Evolutionary conservation across 2,113 vertebrate genomes (phyloP).

Genomic region (Erinaceus europaeus): DNA sequence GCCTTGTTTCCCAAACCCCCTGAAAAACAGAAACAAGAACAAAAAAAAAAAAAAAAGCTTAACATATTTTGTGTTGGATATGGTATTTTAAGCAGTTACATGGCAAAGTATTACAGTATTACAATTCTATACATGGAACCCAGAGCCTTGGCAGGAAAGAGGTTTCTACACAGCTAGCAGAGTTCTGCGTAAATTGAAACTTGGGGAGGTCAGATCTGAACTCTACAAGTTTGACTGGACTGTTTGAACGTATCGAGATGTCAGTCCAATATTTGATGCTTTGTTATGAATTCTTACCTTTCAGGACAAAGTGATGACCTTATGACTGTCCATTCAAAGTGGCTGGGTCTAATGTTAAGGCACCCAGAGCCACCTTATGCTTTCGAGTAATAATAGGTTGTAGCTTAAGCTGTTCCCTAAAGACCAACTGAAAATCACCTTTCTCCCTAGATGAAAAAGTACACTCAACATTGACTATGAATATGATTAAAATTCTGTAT

Average conservation of each 20-base stretch:
- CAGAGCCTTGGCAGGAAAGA: conserved; percentile 50
- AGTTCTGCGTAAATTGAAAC: too few species aligned
- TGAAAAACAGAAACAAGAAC: conserved; percentile 71
- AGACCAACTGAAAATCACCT: background rate
- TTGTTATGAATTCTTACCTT: background rate
- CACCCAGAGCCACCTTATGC: background rate
- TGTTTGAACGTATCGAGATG: background rate
- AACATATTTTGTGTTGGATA: conserved; percentile 46
- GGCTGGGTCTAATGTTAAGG: background rate
- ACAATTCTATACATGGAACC: conserved; percentile 48
- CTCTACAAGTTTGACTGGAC: background rate
- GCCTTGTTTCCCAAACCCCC: conserved; percentile 89
- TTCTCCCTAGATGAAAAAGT: conserved; percentile 11
- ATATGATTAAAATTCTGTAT: background rate
- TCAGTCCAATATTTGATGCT: background rate
- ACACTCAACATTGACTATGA: background rate
- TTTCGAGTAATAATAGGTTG: background rate
- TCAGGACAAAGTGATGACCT: background rate
- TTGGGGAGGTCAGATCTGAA: too few species aligned
- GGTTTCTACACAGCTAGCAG: background rate
- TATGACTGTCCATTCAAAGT: background rate
- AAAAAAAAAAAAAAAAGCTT: conserved; percentile 53
- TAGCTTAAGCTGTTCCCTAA: conserved; percentile 11
- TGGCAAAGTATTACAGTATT: conserved; percentile 25
- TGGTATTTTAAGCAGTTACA: background rate